These are phyloP conservation scores for Scolopax rusticola DNA, from an alignment of 2,797 vertebrate species.

Conservation along the genomic window DNA sequence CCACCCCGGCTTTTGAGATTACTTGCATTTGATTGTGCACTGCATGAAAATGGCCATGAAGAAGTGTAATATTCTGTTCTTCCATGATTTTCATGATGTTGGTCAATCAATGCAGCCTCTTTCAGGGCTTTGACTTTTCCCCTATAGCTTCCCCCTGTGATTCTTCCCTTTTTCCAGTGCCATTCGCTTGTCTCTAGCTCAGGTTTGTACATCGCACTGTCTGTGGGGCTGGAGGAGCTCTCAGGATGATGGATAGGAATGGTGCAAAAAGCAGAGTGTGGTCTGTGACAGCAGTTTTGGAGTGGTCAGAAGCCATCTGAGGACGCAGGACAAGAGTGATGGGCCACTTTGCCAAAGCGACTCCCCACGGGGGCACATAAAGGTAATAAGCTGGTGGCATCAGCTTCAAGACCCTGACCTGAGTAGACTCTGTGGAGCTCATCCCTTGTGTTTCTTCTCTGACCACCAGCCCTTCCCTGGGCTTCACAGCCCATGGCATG, in stretches of 20 bases:
- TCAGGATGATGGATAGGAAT: background rate
- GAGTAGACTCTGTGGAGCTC: background rate
- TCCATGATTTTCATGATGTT: background rate
- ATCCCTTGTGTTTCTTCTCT: background rate
- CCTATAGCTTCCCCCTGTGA: background rate
- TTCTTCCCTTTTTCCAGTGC: background rate
- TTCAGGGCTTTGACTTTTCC: background rate
- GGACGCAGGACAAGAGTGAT: background rate
- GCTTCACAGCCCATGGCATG: rapidly evolving
- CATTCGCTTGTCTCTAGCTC: background rate
- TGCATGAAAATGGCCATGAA: background rate
- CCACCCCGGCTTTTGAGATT: background rate
- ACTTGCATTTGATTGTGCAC: background rate
- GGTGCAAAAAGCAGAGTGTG: background rate
- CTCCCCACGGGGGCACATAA: too few species aligned
- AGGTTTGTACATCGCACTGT: background rate
- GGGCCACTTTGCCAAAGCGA: background rate
- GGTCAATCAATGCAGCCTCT: background rate
- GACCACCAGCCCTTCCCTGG: rapidly evolving
- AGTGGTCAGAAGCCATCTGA: background rate
- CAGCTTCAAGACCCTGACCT: background rate
- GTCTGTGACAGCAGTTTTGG: background rate
- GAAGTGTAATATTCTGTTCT: background rate
- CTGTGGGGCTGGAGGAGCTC: background rate
- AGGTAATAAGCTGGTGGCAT: rapidly evolving